Percentiles rank a stretch among this genome's conserved stretches.
Evolutionary conservation across 2,888 invertebrate genomes (phyloP).

Genomic region (Lepeophtheirus nordmannii): DNA sequence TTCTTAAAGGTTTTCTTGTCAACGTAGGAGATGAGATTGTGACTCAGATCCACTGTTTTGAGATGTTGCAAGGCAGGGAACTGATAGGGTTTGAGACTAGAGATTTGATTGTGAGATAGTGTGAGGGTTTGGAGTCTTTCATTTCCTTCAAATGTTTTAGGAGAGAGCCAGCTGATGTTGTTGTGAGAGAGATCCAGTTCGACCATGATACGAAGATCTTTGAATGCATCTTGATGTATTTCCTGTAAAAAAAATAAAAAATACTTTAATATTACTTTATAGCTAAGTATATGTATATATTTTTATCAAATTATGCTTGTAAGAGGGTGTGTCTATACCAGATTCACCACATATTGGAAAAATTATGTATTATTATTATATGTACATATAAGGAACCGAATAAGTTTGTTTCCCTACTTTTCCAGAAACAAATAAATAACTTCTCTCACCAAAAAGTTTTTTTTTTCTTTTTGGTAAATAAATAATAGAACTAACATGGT

Average conservation of each 20-base stretch:
- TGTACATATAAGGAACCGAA: too few species aligned
- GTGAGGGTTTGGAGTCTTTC: constrained; percentile 59
- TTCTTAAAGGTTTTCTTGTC: constrained; percentile 60
- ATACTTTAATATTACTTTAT: too few species aligned
- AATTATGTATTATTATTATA: too few species aligned
- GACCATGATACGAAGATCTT: constrained; percentile 63
- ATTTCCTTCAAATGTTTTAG: constrained; percentile 61
- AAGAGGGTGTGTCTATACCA: too few species aligned
- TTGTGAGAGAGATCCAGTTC: constrained; percentile 76
- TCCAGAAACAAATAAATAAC: too few species aligned
- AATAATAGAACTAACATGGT: too few species aligned
- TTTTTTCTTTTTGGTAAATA: too few species aligned
- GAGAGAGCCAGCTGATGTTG: constrained; percentile 53
- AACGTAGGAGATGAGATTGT: constrained; percentile 57
- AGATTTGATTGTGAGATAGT: constrained; percentile 64
- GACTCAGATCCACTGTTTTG: constrained; percentile 59
- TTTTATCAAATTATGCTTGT: too few species aligned
- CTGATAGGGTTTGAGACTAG: constrained; percentile 52
- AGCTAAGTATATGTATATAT: too few species aligned
- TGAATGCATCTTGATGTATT: constrained; percentile 63
- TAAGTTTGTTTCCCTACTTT: too few species aligned
- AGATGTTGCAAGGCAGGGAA: constrained; percentile 66
- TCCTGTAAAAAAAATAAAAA: constrained; percentile 33
- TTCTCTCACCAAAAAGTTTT: too few species aligned
- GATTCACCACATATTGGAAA: too few species aligned